These are phyloP conservation scores for Zenarchopterus dispar DNA, from an alignment of 2,797 vertebrate species.

Conservation along the genomic window DNA sequence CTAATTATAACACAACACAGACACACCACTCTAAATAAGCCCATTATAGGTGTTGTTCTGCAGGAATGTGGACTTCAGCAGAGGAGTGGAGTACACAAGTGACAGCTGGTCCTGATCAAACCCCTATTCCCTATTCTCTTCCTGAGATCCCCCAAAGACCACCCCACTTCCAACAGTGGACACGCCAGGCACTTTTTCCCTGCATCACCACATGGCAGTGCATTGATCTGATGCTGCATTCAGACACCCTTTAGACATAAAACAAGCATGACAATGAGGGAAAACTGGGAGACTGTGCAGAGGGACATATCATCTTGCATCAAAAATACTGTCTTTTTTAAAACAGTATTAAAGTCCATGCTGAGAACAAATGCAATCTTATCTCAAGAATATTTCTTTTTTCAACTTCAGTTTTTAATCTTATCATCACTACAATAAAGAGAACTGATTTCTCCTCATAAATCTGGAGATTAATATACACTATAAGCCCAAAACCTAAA, in stretches of 20 bases:
- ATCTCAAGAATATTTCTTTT: constrained; percentile 54
- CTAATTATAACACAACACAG: constrained; percentile 65
- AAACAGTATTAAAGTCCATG: constrained; percentile 45
- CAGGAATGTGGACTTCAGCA: constrained; percentile 59
- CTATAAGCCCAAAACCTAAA: constrained; percentile 36
- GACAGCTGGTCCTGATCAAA: constrained; percentile 85
- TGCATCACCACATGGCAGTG: constrained; percentile 63
- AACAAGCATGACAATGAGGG: constrained; percentile 47
- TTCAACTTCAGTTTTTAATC: constrained; percentile 47
- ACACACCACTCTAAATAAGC: constrained; percentile 38
- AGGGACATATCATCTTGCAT: constrained; percentile 52
- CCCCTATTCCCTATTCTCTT: constrained; percentile 69
- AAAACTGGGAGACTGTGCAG: constrained; percentile 57
- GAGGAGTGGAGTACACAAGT: constrained; percentile 70
- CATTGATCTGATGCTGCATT: constrained; percentile 70
- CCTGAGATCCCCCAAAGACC: constrained; percentile 73
- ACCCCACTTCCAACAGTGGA: constrained; percentile 66
- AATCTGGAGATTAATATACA: constrained; percentile 47
- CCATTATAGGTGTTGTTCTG: constrained; percentile 50
- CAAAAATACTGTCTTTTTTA: constrained; percentile 62
- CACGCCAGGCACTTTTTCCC: constrained; percentile 65
- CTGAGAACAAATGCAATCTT: constrained; percentile 44
- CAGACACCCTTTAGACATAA: constrained; percentile 68
- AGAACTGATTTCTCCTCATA: constrained; percentile 16
- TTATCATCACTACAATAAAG: constrained; percentile 40